Evolutionary conservation across 2,113 vertebrate genomes (phyloP).

Genomic region (Pyrgilauda ruficollis): DNA sequence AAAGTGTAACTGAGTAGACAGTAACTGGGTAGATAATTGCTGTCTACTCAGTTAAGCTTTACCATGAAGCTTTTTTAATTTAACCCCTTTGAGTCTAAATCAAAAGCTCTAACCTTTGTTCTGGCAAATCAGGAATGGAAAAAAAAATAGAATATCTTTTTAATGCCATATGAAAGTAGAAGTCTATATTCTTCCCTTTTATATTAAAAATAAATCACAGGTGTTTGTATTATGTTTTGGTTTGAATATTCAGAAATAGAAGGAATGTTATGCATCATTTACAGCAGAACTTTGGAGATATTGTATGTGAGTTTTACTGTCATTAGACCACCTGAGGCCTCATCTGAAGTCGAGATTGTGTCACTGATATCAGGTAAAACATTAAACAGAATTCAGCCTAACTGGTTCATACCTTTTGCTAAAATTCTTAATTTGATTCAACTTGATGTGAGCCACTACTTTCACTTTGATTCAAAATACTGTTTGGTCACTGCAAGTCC

Average conservation of each 20-base stretch:
- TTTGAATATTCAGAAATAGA: not conserved
- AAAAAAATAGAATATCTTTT: not conserved
- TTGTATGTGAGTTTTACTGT: not conserved
- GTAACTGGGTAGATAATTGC: not conserved
- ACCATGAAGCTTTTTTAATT: not conserved
- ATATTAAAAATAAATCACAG: not conserved
- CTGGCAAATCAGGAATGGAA: not conserved
- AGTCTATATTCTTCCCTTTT: not conserved
- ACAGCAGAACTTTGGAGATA: not conserved
- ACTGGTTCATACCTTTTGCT: not conserved
- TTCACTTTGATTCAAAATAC: not conserved
- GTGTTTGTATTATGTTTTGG: not conserved
- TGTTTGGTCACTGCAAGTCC: not conserved
- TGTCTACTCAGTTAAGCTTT: not conserved
- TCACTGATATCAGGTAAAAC: not conserved
- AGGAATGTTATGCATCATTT: accelerated
- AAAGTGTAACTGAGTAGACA: not conserved
- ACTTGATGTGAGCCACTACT: not conserved
- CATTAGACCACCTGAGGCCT: not conserved
- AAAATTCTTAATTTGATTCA: not conserved
- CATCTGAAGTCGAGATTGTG: not conserved
- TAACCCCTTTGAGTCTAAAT: not conserved
- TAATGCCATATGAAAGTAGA: not conserved
- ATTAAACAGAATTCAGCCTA: not conserved
- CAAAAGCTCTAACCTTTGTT: not conserved